These are phyloP conservation scores for Biston betularia DNA, from an alignment of 2,888 invertebrate genomes.

Conservation along the genomic window DNA sequence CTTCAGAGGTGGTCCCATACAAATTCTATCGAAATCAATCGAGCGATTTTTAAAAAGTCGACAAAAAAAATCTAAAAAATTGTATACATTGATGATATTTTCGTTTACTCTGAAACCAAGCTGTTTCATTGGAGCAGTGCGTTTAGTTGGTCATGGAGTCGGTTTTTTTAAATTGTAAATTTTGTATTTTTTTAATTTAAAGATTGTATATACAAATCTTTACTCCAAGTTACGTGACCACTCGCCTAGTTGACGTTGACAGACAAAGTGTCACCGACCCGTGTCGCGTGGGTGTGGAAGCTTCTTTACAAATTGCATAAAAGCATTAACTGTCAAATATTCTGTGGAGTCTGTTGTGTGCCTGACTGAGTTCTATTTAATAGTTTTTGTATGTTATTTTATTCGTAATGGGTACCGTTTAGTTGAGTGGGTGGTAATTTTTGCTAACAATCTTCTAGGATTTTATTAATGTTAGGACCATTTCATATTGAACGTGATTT, in stretches of 20 bases:
- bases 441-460: background rate
- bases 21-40: too few species aligned
- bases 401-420: slow-evolving; percentile 3
- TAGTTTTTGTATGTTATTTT: slow-evolving; percentile 10
- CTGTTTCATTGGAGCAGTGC: too few species aligned
- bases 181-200: too few species aligned
- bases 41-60: too few species aligned
- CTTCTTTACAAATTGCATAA: slow-evolving; percentile 31
- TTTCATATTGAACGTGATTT: background rate
- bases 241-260: slow-evolving; percentile 1
- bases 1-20: too few species aligned
- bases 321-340: background rate
- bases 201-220: background rate
- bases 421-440: slow-evolving; percentile 7
- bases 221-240: background rate
- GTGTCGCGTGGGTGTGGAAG: slow-evolving; percentile 28
- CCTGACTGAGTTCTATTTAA: slow-evolving; percentile 1
- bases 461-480: background rate
- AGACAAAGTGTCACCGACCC: slow-evolving; percentile 23
- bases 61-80: too few species aligned
- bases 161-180: background rate
- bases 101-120: too few species aligned
- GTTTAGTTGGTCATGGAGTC: too few species aligned
- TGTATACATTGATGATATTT: too few species aligned
- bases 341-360: slow-evolving; percentile 5